Evolutionary conservation across 1,140 invertebrate genomes (phyloP).

Genomic region (Pogonus chalceus): DNA sequence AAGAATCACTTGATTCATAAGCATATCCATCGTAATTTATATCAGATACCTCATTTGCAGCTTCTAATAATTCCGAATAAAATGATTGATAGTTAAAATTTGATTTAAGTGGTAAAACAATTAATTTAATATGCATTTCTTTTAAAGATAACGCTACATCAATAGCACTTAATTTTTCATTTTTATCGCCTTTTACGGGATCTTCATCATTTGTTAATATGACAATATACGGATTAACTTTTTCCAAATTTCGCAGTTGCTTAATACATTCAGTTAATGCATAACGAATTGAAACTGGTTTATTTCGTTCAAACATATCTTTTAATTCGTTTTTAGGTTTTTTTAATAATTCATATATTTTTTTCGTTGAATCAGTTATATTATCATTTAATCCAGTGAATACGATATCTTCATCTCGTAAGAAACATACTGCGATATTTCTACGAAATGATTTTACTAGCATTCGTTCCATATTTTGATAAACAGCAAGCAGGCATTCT

Average conservation of each 20-base stretch:
- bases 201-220: slow-evolving; percentile 1
- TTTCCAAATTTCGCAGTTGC: neutral
- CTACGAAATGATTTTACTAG: neutral
- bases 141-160: neutral
- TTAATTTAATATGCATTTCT: neutral
- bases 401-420: neutral
- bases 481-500: neutral
- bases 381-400: neutral
- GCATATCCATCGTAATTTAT: neutral
- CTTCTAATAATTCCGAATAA: neutral
- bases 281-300: neutral
- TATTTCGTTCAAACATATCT: neutral
- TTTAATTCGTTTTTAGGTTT: neutral
- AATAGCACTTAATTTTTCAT: neutral
- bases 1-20: neutral
- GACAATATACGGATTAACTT: neutral
- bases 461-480: neutral
- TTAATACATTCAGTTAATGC: neutral
- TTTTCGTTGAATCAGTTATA: neutral
- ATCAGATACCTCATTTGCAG: neutral
- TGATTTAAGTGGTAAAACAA: neutral
- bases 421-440: neutral
- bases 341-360: neutral
- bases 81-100: neutral
- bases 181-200: neutral